These are phyloP conservation scores for Araneus ventricosus DNA, from an alignment of 1,140 invertebrate species.

Conservation along the genomic window DNA sequence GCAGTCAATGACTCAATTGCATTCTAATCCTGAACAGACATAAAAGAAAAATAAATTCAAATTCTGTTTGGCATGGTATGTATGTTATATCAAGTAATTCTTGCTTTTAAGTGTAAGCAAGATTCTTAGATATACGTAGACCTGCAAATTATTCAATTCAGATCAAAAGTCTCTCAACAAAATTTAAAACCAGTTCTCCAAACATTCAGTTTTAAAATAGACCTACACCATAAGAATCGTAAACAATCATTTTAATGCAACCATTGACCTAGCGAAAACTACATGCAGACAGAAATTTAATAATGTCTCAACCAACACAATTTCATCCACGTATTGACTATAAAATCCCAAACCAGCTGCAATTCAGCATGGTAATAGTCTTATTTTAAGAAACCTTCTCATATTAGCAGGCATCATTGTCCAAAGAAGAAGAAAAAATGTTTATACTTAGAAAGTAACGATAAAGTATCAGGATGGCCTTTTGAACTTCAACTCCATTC, in stretches of 20 bases:
- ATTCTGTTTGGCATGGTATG: too few species aligned
- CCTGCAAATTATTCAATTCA: too few species aligned
- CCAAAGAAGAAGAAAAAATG: neutral
- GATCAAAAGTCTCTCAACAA: too few species aligned
- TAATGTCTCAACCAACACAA: neutral
- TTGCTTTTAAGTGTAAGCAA: too few species aligned
- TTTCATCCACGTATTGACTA: neutral
- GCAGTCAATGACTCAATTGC: too few species aligned
- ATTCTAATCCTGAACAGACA: neutral
- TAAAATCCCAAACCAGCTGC: neutral
- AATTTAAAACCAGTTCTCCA: too few species aligned
- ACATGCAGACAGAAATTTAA: neutral
- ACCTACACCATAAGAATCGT: neutral
- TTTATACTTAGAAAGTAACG: conserved; percentile 20
- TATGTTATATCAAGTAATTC: too few species aligned
- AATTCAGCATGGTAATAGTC: neutral
- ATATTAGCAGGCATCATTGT: neutral
- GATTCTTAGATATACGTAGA: too few species aligned
- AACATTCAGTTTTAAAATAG: too few species aligned
- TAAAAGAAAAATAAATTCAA: too few species aligned
- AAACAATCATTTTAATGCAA: neutral
- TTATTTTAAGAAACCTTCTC: conserved; percentile 13
- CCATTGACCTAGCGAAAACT: neutral
- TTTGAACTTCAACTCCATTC: neutral
- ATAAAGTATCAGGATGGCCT: conserved; percentile 6